A percentile compares a stretch with the other conserved stretches of the same genome.
phyloP scores from a whole-genome alignment of 2,888 invertebrate species.

The Zygogramma bicolorata region DNA sequence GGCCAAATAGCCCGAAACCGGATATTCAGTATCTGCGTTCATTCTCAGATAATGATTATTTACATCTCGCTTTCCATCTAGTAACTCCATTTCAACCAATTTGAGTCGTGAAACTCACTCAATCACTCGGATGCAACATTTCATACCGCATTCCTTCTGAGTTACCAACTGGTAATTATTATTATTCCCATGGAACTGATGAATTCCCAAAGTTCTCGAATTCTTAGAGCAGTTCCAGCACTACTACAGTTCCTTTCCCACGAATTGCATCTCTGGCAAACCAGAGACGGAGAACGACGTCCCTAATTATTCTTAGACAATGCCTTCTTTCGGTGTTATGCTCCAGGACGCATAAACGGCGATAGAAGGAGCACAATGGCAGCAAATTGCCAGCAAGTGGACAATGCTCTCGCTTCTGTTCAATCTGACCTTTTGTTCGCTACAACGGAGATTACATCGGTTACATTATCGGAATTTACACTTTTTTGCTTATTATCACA shows the following conservation, averaged over 20 bases:
- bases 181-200: too few relatives aligned
- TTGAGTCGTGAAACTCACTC: too few relatives aligned
- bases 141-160: too few relatives aligned
- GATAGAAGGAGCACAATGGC: conserved; percentile 55
- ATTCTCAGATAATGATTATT: too few relatives aligned
- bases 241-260: background rate
- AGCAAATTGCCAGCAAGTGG: conserved; percentile 57
- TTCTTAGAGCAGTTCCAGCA: background rate
- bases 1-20: too few relatives aligned
- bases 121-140: too few relatives aligned
- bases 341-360: conserved; percentile 50
- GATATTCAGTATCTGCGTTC: too few relatives aligned
- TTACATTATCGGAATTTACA: conserved; percentile 48
- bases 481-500: conserved; percentile 31
- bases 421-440: conserved; percentile 53
- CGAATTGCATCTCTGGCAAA: background rate
- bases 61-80: too few relatives aligned
- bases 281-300: conserved; percentile 37
- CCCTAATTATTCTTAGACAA: conserved; percentile 53
- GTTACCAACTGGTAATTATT: too few relatives aligned
- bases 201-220: too few relatives aligned
- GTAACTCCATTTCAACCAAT: too few relatives aligned
- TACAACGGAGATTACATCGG: conserved; percentile 46
- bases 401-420: conserved; percentile 53
- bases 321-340: conserved; percentile 26